Evolutionary conservation across 1,140 invertebrate genomes (phyloP), one percentile per base, ranked within the genome.

Genomic region (Rhyzopertha dominica): DNA sequence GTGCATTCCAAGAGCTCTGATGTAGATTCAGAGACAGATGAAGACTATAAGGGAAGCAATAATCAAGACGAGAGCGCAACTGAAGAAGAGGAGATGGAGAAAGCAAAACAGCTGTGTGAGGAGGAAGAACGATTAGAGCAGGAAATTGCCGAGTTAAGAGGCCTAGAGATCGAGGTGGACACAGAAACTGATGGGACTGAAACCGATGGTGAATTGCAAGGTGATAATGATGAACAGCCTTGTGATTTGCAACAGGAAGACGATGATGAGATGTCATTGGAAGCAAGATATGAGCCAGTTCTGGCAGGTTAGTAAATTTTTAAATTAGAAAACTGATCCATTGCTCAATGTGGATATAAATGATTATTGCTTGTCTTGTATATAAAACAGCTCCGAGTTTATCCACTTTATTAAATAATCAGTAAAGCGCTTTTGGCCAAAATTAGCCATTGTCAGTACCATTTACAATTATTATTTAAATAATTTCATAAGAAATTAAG

Each of bases 91-190:
- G 65, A 69, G 47, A 36, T 58, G n/a, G 59, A 59, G 34, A 68
- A 68, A 57, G 61, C 66, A 1, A 62, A 63, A 51, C 65, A 89
- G 56, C 58, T 92, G 43, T 78, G 83, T 48, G 81, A 87, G 36
- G 86, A 90, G 57, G 86, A 90, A 65, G 85, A 85, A 48, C 74
- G 78, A 1, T 58, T 91, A n/a, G 85, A 85, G 50, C 78, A 83
- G 35, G 85, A 91, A 65, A 88, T 89, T 47, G 85, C 90, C 61
- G 71, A 84, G 32, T 72, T 82, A 38, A 80, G 90, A 63, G 85
- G 79, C 17, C 79, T 85, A 0, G 87, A 91, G 60, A 85, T 85
- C 43, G 85, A 87, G 67, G 72, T 87, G 17, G 85, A 87, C 53
- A 87, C 84, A 0, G 85, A 87, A 68, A 87, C 84, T 1, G 84